A percentile compares a stretch with the other conserved stretches of the same genome.
Conservation (phyloP, 2,113 vertebrate genomes). For the Morphnarchus princeps region DNA sequence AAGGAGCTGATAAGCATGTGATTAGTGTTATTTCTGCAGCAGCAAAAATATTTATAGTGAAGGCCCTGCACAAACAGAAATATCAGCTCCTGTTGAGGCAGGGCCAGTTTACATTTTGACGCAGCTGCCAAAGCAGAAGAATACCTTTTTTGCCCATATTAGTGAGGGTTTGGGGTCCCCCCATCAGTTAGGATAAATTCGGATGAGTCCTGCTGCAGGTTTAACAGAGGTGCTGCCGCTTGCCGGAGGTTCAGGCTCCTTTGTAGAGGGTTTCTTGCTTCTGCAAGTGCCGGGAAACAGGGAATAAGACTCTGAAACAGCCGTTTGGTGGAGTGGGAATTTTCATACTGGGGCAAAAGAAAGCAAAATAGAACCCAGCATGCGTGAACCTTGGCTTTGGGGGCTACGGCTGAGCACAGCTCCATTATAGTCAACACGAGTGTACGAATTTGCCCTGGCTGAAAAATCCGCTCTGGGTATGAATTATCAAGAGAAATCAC, state of each 20-base stretch:
- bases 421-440: neutral
- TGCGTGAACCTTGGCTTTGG: neutral
- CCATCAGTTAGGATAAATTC: neutral
- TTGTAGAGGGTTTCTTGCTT: neutral
- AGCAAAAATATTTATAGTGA: neutral
- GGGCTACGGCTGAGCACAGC: neutral
- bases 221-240: neutral
- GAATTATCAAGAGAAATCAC: neutral
- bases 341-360: neutral
- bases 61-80: neutral
- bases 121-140: neutral
- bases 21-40: neutral
- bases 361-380: neutral
- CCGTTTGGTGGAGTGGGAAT: neutral
- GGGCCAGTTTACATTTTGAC: neutral
- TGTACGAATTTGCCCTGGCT: neutral
- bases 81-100: neutral
- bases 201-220: neutral
- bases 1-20: neutral
- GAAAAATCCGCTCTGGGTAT: neutral
- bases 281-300: neutral
- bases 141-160: neutral
- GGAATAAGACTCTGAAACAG: neutral
- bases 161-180: neutral
- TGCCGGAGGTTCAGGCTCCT: rapidly evolving